A percentile compares a stretch with the other conserved stretches of the same genome.
Conservation (phyloP, 2,888 invertebrate species). For the Pegoplata infirma region DNA sequence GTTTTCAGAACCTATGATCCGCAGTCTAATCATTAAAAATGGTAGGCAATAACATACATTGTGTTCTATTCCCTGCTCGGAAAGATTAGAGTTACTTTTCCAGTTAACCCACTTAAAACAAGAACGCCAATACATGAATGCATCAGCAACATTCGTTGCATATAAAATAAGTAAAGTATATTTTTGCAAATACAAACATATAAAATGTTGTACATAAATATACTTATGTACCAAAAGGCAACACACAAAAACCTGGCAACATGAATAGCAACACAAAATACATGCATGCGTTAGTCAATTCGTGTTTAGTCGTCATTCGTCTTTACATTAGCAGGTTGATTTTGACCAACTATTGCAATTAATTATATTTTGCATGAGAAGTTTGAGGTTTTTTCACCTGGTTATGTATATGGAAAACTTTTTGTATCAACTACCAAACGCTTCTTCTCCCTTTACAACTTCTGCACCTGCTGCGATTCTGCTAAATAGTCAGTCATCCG, state of each 20-base stretch:
- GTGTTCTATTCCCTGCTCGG: too few relatives aligned
- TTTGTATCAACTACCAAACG: not conserved
- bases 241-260: not conserved
- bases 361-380: constrained; percentile 49
- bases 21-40: too few relatives aligned
- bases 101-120: too few relatives aligned
- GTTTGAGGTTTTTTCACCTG: constrained; percentile 39
- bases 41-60: too few relatives aligned
- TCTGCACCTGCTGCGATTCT: constrained; percentile 22
- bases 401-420: not conserved
- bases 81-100: too few relatives aligned
- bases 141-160: too few relatives aligned
- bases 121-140: too few relatives aligned
- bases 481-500: not conserved
- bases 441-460: not conserved
- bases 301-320: constrained; percentile 53
- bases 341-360: constrained; percentile 42
- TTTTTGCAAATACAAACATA: too few relatives aligned
- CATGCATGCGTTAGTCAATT: constrained; percentile 23
- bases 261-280: not conserved
- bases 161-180: too few relatives aligned
- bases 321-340: constrained; percentile 41
- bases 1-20: too few relatives aligned
- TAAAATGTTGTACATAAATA: too few relatives aligned
- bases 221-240: not conserved